Base-by-base conservation (phyloP, 1,140 invertebrate species). In the Colletes latitarsis region DNA sequence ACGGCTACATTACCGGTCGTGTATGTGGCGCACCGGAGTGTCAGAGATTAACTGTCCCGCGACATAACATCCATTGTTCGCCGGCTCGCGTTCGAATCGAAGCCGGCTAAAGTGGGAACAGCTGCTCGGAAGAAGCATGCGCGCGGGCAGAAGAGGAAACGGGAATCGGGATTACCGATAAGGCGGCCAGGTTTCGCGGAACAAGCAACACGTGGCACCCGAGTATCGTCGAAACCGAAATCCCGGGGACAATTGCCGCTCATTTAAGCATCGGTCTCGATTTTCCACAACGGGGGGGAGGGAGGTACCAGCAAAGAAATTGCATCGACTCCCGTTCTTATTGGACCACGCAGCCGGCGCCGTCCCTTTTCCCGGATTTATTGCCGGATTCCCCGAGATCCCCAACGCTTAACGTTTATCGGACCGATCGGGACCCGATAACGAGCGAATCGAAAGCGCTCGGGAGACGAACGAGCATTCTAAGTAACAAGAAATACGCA, bases 41-140 rank as follows among this genome's bases (percentile, higher is more conserved):
- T 74, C 70, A 67, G 71, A 83, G 72, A 83, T 83, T 76, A 85
- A 85, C 83, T 83, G 83, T 85, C 77, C 64, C 43, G 41, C 70
- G 53, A 63, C 63, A 69, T 75, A 84, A 83, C 83, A 57, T 83
- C 82, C 60, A 83, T 83, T 84, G 81, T 83, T 30, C 30, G 30
- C 30, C 30, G 30, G 30, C 30, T 69, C 41, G 53, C 15, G 49
- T 71, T 55, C 55, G 53, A 78, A 64, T n/a, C 52, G 67, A 72
- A 71, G 67, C 43, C 77, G 57, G 64, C 67, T 74, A 69, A 81
- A 74, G 74, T 55, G 52, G 58, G 62, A 70, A 78, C 57, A 67
- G 63, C 81, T 80, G 66, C 58, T 21, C 6, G 6, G 46, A 66
- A 75, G 62, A 57, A 53, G 10, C 19, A n/a, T 12, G 67, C 19